A percentile compares a stretch with the other conserved stretches of the same genome.
Evolutionary conservation across 1,140 invertebrate species (phyloP).

Genomic region (Penaeus vannamei): DNA sequence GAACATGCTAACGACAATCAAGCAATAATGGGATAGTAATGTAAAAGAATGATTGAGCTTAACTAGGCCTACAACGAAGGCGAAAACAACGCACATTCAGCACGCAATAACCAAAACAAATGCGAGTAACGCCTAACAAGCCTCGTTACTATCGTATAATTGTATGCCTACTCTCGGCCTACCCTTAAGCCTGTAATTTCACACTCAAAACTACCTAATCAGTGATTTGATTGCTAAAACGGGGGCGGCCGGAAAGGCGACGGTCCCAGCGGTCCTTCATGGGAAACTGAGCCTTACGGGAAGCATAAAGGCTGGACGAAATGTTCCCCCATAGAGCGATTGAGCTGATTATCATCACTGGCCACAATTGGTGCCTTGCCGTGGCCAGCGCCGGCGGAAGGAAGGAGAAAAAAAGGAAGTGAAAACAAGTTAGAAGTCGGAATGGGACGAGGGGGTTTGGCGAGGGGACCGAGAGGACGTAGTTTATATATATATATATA

Average conservation of each 20-base stretch:
- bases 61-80: too few relatives aligned
- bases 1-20: too few relatives aligned
- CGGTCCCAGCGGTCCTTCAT: background rate
- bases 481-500: too few relatives aligned
- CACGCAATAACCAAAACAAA: too few relatives aligned
- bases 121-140: too few relatives aligned
- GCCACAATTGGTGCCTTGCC: conserved; percentile 17
- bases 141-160: too few relatives aligned
- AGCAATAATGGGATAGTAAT: too few relatives aligned
- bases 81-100: too few relatives aligned
- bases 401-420: background rate
- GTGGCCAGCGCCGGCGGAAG: too few relatives aligned
- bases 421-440: background rate
- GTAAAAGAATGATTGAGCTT: too few relatives aligned
- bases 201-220: conserved; percentile 43
- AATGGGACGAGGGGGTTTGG: background rate
- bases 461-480: background rate
- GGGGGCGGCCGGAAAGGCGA: conserved; percentile 29
- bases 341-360: conserved; percentile 20
- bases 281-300: conserved; percentile 23
- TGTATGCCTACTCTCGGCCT: too few relatives aligned
- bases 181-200: conserved; percentile 17
- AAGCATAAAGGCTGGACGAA: conserved; percentile 12
- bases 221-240: conserved; percentile 35
- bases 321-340: conserved; percentile 36